phyloP scores from a whole-genome alignment of 2,113 vertebrate genomes.

The Argyrosomus japonicus region DNA sequence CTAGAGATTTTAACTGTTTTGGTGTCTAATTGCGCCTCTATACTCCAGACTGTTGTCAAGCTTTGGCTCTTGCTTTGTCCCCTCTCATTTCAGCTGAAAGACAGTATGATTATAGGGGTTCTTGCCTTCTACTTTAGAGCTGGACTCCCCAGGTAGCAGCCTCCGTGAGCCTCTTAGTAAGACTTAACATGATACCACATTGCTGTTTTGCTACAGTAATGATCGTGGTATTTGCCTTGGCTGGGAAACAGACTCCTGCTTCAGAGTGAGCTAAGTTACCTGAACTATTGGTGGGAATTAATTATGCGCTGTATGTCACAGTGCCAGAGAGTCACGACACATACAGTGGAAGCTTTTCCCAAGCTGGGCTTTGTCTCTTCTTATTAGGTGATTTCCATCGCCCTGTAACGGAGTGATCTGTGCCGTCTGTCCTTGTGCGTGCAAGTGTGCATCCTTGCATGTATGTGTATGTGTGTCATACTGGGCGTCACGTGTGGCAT shows the following conservation, averaged over 20 bases:
- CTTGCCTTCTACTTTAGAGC: conserved; percentile 6
- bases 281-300: conserved; percentile 38
- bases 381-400: conserved; percentile 69
- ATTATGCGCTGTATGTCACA: conserved; percentile 16
- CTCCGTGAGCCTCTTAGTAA: conserved; percentile 49
- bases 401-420: conserved; percentile 36
- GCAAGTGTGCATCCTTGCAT: conserved; percentile 1
- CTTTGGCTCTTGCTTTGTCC: neutral
- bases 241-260: neutral
- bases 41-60: neutral
- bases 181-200: conserved; percentile 32
- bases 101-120: conserved; percentile 6
- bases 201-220: conserved; percentile 25
- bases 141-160: conserved; percentile 3
- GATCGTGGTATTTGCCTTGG: conserved; percentile 19
- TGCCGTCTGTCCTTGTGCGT: conserved; percentile 54
- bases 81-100: conserved; percentile 27
- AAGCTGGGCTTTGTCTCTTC: conserved; percentile 73
- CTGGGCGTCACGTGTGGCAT: conserved; percentile 20
- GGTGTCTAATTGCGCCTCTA: neutral
- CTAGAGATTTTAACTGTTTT: neutral
- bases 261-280: conserved; percentile 35
- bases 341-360: conserved; percentile 43
- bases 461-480: conserved; percentile 36
- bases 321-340: conserved; percentile 36